Evolutionary conservation across 2,888 invertebrate genomes (phyloP), one percentile per base, ranked within the genome.

Genomic region (Criorhina ranunculi): DNA sequence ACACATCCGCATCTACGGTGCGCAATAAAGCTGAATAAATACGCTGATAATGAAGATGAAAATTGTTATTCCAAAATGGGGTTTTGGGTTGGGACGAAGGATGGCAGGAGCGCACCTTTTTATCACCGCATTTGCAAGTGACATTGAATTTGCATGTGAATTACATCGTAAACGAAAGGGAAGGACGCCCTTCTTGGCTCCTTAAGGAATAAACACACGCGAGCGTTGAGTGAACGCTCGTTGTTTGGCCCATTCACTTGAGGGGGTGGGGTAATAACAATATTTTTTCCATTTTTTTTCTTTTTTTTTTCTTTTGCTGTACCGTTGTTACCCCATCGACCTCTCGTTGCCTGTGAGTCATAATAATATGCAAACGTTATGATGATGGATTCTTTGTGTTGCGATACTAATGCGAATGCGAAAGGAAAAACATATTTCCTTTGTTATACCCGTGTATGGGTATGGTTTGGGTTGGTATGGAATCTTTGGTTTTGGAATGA

Each of bases 71-170:
- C 57, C 9, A 15, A 55, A 75, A 51, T 17, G 42, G n/a, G 11
- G 11, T 44, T 33, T 11, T 24, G 6, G 29, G 6, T 12, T 4
- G 31, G 49, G n/a, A 11, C 0, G 8, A n/a, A 4, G 19, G 37
- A 9, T 17, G 6, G 49, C 42, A 29, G 55, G 37, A 53, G 33
- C 60, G 57, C 42, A 83, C 67, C 72, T 73, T 83, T 82, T 78
- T 73, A 83, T 66, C 64, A 59, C 51, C 49, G 51, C 42, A 64
- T 80, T 75, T 75, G 80, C 55, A 80, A 85, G 70, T 85, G 85
- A 85, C 85, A 85, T 85, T 80, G 66, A 85, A 85, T 85, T 85
- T 85, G 85, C 85, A 85, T 85, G 70, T 70, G 80, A 85, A 80
- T 85, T 80, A 66, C 70, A 55, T 66, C 60, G 62, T 73, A 70